Base-by-base conservation (phyloP, 2,797 vertebrate species). In the Tangara arthus region DNA sequence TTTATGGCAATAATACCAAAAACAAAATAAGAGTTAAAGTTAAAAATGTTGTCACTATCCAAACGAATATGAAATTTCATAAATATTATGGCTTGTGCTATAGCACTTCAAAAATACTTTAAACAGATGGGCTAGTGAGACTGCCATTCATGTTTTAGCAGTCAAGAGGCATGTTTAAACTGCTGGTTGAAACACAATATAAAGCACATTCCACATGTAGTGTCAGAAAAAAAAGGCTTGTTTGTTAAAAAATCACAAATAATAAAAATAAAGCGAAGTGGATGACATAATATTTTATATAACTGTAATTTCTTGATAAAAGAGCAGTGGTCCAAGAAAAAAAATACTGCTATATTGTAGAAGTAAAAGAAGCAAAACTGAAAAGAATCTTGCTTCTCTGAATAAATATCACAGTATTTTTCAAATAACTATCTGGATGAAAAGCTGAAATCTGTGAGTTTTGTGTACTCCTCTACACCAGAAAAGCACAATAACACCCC, bases 81-180 rank as follows among this genome's bases (percentile, higher is more conserved):
- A 89, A 95, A 93, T 93, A 94, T 82, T 93, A 55, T 89, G 91
- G 84, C 50, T 94, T 82, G n/a, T 76, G 19, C n/a, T 89, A 19
- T 46, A 89, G 16, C 89, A 91, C 78, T 95, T 94, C 64, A 81
- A 86, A 92, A 89, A 91, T 78, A 89, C 39, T 95, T 82, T 59
- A 79, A 94, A 93, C 85, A 97, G 87, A 94, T 95, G 72, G 95
- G 59, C 79, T 76, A 87, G 77, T 80, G 47, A 87, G 75, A 73
- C 46, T 84, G 73, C 65, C 88, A 79, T 82, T 93, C 70, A 66
- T 65, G 39, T 85, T 91, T 89, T 49, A 82, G 55, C 79, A 87
- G 32, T 83, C 53, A 94, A 94, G 46, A 89, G 75, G 55, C 75
- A 61, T 68, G 79, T 83, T 92, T 79, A 70, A 96, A 81, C 83